A percentile compares a stretch with the other conserved stretches of the same genome.
Conservation (phyloP, 2,113 vertebrate species). For the Neogale vison region DNA sequence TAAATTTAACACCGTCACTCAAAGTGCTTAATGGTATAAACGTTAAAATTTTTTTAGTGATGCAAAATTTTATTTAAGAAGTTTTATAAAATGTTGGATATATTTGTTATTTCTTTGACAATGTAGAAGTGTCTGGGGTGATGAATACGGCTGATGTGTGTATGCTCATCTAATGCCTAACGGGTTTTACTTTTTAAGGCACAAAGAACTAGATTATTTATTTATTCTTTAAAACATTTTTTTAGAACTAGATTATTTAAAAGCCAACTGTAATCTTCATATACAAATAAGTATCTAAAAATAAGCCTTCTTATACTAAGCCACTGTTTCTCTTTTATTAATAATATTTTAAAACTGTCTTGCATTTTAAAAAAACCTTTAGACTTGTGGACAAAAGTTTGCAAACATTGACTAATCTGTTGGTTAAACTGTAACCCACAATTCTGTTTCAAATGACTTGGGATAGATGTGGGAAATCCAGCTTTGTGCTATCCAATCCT, state of each 20-base stretch:
- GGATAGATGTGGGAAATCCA: neutral
- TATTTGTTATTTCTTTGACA: neutral
- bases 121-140: neutral
- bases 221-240: constrained; percentile 24
- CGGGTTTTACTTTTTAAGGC: neutral
- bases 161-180: neutral
- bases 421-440: constrained; percentile 79
- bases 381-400: constrained; percentile 71
- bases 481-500: neutral
- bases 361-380: constrained; percentile 78
- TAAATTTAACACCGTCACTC: neutral
- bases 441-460: neutral
- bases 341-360: constrained; percentile 51
- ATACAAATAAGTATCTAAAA: neutral
- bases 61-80: neutral
- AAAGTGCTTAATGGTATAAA: neutral
- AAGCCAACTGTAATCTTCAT: neutral
- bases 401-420: constrained; percentile 78
- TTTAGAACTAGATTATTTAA: constrained; percentile 32
- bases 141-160: neutral
- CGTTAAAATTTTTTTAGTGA: neutral
- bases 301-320: neutral
- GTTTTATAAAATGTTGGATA: constrained; percentile 39
- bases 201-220: constrained; percentile 22
- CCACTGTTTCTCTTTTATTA: constrained; percentile 38